Evolutionary conservation across 2,888 invertebrate species (phyloP).

Genomic region (Reticulitermes lucifugus): DNA sequence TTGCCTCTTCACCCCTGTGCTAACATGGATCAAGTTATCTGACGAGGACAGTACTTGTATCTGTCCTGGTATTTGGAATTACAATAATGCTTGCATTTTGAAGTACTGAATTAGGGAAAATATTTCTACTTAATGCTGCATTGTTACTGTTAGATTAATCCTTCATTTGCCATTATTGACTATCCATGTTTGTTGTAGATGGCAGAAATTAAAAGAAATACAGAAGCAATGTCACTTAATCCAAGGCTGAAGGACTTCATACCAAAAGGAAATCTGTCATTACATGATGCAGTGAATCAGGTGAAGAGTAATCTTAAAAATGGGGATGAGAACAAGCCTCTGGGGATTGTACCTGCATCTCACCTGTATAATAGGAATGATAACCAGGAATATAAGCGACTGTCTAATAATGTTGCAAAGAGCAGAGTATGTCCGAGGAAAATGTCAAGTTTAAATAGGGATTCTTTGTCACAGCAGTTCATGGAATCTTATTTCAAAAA

Average conservation of each 20-base stretch:
- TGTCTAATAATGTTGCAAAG: background rate
- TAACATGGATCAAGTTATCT: too few relatives aligned
- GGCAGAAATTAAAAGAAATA: constrained; percentile 67
- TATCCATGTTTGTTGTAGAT: constrained; percentile 65
- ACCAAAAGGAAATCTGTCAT: constrained; percentile 52
- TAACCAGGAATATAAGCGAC: background rate
- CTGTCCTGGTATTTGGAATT: too few relatives aligned
- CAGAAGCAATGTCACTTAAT: constrained; percentile 58
- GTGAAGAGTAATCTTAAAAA: background rate
- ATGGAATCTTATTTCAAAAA: constrained; percentile 64
- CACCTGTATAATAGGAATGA: constrained; percentile 47
- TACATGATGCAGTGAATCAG: constrained; percentile 36
- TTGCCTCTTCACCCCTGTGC: too few relatives aligned
- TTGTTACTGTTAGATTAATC: too few relatives aligned
- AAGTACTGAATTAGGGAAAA: too few relatives aligned
- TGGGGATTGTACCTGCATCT: constrained; percentile 51
- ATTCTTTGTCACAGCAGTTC: constrained; percentile 66
- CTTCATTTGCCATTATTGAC: too few relatives aligned
- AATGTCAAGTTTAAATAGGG: constrained; percentile 63
- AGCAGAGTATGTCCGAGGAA: background rate
- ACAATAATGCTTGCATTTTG: too few relatives aligned
- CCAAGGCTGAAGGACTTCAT: constrained; percentile 59
- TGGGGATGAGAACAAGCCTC: background rate
- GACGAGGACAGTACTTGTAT: too few relatives aligned
- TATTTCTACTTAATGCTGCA: too few relatives aligned